phyloP scores from a whole-genome alignment of 2,113 vertebrate species.

The pig (Sus scrofa) region T2T-Sscrofa CM000830.6:37018501-37019000 shows the following conservation, averaged over 20 bases:
- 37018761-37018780: not conserved
- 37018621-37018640: not conserved
- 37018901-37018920: not conserved
- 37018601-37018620: not conserved
- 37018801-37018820: not conserved
- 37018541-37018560: not conserved
- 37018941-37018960: not conserved
- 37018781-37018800: not conserved
- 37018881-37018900: not conserved
- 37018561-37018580: not conserved
- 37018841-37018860: not conserved
- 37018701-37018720: not conserved
- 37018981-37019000: not conserved
- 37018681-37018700: not conserved
- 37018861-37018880: not conserved
- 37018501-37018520: not conserved
- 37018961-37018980: not conserved
- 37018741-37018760: not conserved
- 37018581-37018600: not conserved
- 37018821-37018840: not conserved
- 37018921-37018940: not conserved
- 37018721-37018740: not conserved
- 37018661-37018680: not conserved
- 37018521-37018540: not conserved
- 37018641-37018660: not conserved